Conservation (phyloP, 2,888 invertebrate species). For the Craniophora ligustri region DNA sequence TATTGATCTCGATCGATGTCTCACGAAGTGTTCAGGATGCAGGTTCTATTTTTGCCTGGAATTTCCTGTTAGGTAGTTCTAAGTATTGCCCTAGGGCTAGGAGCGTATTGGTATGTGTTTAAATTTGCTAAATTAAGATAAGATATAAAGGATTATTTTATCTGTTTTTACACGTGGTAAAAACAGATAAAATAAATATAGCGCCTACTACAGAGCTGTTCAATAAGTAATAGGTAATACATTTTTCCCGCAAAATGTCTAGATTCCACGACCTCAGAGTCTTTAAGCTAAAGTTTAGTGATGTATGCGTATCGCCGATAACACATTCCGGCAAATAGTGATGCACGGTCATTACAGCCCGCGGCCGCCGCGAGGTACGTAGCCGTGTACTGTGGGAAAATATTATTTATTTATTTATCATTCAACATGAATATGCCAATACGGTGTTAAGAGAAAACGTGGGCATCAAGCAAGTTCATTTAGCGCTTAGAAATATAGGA, state of each 20-base stretch:
- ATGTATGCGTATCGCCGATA: conserved; percentile 44
- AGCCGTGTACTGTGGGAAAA: conserved; percentile 52
- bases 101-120: no score
- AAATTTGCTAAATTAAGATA: no score
- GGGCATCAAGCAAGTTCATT: no score
- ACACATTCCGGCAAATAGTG: conserved; percentile 61
- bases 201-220: not conserved
- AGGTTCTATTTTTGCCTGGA: no score
- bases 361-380: conserved; percentile 52
- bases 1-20: no score
- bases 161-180: no score
- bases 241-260: not conserved
- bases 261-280: conserved; percentile 1
- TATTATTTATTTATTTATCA: not conserved
- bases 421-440: not conserved
- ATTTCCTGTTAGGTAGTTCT: no score
- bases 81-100: no score
- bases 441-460: not conserved
- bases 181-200: no score
- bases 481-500: no score
- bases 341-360: conserved; percentile 58
- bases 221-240: not conserved
- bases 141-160: not conserved
- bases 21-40: no score
- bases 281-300: no score